Percentiles rank a stretch among this genome's conserved stretches.
Evolutionary conservation across 2,113 vertebrate species (phyloP).

Genomic region (Spilogale gracilis): DNA sequence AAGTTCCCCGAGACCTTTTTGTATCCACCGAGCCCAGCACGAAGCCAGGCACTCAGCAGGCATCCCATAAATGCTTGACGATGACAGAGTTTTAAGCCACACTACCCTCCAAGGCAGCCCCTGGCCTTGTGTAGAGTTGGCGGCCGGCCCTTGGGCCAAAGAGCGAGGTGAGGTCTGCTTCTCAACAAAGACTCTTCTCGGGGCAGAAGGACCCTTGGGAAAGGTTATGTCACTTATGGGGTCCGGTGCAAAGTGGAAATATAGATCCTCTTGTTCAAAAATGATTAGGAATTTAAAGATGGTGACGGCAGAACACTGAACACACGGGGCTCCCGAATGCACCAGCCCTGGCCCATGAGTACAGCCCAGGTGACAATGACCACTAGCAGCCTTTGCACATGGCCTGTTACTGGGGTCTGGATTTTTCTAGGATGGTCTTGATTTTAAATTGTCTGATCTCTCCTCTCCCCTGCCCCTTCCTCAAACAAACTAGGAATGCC

Average conservation of each 20-base stretch:
- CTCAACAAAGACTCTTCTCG: background rate
- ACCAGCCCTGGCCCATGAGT: background rate
- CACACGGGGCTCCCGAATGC: rapidly evolving
- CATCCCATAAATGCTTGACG: rapidly evolving
- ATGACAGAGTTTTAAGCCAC: background rate
- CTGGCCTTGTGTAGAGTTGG: too few relatives aligned
- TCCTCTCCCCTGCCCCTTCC: too few relatives aligned
- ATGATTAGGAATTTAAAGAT: background rate
- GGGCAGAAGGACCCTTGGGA: background rate
- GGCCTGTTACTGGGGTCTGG: background rate
- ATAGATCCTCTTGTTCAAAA: background rate
- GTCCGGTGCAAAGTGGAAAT: background rate
- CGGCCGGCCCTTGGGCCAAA: background rate
- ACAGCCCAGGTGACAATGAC: background rate
- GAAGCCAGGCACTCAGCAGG: background rate
- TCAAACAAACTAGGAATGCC: too few relatives aligned
- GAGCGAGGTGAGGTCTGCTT: background rate
- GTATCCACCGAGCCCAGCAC: background rate
- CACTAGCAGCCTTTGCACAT: background rate
- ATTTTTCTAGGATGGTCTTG: background rate
- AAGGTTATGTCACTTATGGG: background rate
- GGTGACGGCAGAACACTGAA: background rate
- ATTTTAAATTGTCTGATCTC: background rate
- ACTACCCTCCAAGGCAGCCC: background rate
- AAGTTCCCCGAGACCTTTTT: background rate